Evolutionary conservation across 1,140 invertebrate species (phyloP).

Genomic region (Onthophagus taurus): DNA sequence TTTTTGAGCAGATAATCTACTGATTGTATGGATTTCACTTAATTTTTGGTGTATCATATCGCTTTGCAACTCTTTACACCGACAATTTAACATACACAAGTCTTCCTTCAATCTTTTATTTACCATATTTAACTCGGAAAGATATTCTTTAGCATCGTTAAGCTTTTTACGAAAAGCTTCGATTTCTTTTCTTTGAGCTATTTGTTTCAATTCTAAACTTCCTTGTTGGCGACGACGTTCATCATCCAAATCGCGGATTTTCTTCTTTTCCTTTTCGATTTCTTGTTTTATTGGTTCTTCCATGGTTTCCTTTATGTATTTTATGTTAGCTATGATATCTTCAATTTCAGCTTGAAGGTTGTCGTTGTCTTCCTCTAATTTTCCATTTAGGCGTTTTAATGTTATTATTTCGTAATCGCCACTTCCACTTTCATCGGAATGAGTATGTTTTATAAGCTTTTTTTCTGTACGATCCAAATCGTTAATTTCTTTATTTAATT

Average conservation of each 20-base stretch:
- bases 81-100: conserved; percentile 18
- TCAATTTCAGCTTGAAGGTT: conserved; percentile 25
- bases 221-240: conserved; percentile 18
- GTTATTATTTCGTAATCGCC: conserved; percentile 13
- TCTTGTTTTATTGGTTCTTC: conserved; percentile 21
- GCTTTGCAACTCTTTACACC: conserved; percentile 26
- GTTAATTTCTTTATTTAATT: too few species aligned
- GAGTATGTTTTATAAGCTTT: too few species aligned
- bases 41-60: conserved; percentile 33
- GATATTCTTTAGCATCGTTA: conserved; percentile 20
- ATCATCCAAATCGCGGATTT: conserved; percentile 21
- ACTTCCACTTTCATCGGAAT: too few species aligned
- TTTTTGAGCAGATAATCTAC: conserved; percentile 11
- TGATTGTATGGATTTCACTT: conserved; percentile 29
- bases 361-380: conserved; percentile 26
- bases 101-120: conserved; percentile 26
- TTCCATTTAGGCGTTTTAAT: conserved; percentile 18
- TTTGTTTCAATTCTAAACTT: conserved; percentile 19
- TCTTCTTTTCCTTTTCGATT: conserved; percentile 20
- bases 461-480: too few species aligned
- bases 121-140: conserved; percentile 22
- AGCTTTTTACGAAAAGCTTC: conserved; percentile 27
- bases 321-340: conserved; percentile 26
- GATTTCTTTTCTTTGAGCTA: conserved; percentile 20
- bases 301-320: conserved; percentile 27